Evolutionary conservation across 2,888 invertebrate species (phyloP).

Genomic region (Nipponacmea schrenckii): DNA sequence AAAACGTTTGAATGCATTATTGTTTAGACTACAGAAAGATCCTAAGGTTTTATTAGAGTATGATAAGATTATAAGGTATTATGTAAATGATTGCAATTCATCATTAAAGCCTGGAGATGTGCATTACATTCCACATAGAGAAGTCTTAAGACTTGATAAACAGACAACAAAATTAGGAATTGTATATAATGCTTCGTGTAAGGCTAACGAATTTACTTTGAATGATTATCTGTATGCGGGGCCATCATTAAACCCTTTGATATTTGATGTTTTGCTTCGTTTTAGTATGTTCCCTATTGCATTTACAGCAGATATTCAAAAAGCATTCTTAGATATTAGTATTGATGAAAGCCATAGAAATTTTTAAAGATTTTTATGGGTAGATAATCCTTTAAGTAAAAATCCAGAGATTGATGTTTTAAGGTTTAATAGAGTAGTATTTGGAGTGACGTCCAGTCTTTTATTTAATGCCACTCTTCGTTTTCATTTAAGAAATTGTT

Average conservation of each 20-base stretch:
- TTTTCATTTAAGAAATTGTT: no score
- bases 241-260: background rate
- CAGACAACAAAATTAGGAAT: background rate
- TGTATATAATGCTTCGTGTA: background rate
- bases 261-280: background rate
- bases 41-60: background rate
- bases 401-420: background rate
- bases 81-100: background rate
- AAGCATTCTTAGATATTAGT: background rate
- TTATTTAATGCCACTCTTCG: background rate
- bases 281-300: background rate
- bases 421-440: background rate
- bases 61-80: background rate
- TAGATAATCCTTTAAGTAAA: background rate
- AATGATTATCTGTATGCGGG: background rate
- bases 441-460: background rate
- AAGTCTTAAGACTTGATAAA: background rate
- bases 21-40: background rate
- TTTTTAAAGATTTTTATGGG: no score
- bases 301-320: background rate
- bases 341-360: background rate
- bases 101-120: background rate
- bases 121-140: background rate
- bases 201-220: background rate
- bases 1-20: background rate